Evolutionary conservation across 2,113 vertebrate genomes (phyloP).

Genomic region (Callipepla squamata): DNA sequence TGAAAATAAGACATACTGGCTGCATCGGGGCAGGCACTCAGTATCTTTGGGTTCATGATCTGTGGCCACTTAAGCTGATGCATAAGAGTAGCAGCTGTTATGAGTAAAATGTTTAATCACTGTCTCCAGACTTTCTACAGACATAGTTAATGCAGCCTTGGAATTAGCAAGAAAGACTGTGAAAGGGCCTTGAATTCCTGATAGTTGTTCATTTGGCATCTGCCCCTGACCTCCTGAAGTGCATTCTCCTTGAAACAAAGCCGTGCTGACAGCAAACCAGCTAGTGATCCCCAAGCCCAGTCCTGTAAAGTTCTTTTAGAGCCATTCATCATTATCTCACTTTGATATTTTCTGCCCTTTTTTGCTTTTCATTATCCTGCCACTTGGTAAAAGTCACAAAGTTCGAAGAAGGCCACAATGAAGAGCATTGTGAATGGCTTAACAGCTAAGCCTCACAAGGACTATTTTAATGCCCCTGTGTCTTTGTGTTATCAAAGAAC

Average conservation of each 20-base stretch:
- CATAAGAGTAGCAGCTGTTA: not conserved
- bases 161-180: not conserved
- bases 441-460: not conserved
- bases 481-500: conserved; percentile 21
- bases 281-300: not conserved
- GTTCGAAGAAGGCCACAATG: not conserved
- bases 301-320: not conserved
- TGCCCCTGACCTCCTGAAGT: not conserved
- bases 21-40: not conserved
- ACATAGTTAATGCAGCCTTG: not conserved
- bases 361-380: not conserved
- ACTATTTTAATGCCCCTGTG: not conserved
- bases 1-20: not conserved
- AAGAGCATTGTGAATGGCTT: not conserved
- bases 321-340: not conserved
- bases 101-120: not conserved
- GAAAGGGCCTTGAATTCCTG: not conserved
- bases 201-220: not conserved
- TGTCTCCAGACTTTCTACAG: not conserved
- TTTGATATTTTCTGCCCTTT: not conserved
- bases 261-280: not conserved
- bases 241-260: not conserved
- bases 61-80: not conserved
- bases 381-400: not conserved
- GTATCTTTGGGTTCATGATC: not conserved